Evolutionary conservation across 2,888 invertebrate species (phyloP).

Genomic region (Monopis laevigella): DNA sequence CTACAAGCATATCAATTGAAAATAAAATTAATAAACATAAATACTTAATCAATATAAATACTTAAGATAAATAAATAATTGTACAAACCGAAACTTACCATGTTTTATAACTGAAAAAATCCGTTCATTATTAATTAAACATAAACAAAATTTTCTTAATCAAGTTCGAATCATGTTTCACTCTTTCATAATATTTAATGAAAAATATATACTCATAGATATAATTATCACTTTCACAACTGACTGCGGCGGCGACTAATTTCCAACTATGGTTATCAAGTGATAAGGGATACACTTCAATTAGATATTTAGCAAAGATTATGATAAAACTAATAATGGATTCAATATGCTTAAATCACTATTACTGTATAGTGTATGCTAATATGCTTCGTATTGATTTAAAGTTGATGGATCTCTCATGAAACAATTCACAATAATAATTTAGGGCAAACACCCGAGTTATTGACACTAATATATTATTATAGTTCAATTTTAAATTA

Average conservation of each 20-base stretch:
- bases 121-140: not conserved
- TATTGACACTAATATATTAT: too few species aligned
- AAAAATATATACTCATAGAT: not conserved
- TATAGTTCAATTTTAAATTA: too few species aligned
- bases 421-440: too few species aligned
- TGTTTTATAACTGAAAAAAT: not conserved
- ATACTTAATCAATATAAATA: too few species aligned
- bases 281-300: slow-evolving; percentile 3
- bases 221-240: not conserved
- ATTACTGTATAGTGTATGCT: too few species aligned
- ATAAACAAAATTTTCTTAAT: not conserved
- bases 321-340: slow-evolving; percentile 9
- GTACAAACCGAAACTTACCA: not conserved
- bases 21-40: too few species aligned
- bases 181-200: not conserved
- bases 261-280: slow-evolving; percentile 3
- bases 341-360: too few species aligned
- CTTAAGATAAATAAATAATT: too few species aligned
- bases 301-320: slow-evolving; percentile 6
- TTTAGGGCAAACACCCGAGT: too few species aligned
- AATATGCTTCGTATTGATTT: too few species aligned
- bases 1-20: too few species aligned
- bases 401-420: too few species aligned
- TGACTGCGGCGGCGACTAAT: slow-evolving; percentile 2
- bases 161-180: not conserved